Conservation (phyloP, 2,797 vertebrate genomes). For the Sebastes cheni region DNA sequence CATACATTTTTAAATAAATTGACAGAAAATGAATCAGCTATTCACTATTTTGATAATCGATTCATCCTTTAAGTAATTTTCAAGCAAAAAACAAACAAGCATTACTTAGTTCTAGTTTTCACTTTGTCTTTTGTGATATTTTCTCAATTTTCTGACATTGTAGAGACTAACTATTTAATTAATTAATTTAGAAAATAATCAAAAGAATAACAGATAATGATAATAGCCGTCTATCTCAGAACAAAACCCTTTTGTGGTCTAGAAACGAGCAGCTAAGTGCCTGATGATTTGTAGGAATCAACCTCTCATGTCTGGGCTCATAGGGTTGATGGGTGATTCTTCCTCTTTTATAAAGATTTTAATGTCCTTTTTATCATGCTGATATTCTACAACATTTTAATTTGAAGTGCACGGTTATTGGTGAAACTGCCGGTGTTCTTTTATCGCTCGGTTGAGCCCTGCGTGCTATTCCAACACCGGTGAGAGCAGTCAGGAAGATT, state of each 20-base stretch:
- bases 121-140: neutral
- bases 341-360: slow-evolving; percentile 22
- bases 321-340: slow-evolving; percentile 15
- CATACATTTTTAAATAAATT: neutral
- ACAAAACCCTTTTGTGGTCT: neutral
- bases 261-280: slow-evolving; percentile 1
- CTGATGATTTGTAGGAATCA: neutral
- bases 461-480: slow-evolving; percentile 41
- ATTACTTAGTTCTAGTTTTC: neutral
- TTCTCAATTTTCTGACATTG: neutral
- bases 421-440: slow-evolving; percentile 40
- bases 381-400: slow-evolving; percentile 60
- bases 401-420: slow-evolving; percentile 54
- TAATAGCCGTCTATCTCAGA: neutral
- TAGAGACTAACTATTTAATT: neutral
- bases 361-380: slow-evolving; percentile 17
- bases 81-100: neutral
- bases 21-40: neutral
- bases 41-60: neutral
- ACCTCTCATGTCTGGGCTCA: slow-evolving; percentile 1
- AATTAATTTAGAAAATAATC: neutral
- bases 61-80: neutral
- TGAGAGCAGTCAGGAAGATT: slow-evolving; percentile 71
- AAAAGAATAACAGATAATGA: neutral
- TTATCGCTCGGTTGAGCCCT: slow-evolving; percentile 48